Evolutionary conservation across 2,113 vertebrate species (phyloP).

Genomic region (Cromileptes altivelis): DNA sequence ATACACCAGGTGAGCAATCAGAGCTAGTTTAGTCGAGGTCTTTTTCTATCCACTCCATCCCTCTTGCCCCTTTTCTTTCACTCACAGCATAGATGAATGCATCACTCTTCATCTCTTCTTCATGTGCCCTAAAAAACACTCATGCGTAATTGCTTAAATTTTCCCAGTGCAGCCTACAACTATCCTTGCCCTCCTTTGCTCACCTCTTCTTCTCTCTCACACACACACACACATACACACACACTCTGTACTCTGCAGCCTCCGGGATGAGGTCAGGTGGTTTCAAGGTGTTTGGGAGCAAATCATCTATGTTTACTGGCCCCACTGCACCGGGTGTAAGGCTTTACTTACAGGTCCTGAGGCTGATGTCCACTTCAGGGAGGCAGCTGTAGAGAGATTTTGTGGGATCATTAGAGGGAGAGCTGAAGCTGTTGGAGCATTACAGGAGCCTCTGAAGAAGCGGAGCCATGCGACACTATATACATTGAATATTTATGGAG

Average conservation of each 20-base stretch:
- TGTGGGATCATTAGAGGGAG: conserved; percentile 51
- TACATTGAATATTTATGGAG: conserved; percentile 7
- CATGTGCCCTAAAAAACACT: conserved; percentile 2
- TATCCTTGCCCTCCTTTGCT: conserved; percentile 28
- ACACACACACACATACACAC: background rate
- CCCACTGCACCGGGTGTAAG: conserved; percentile 30
- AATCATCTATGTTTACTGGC: conserved; percentile 68
- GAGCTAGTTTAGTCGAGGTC: conserved; percentile 10
- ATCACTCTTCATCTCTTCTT: background rate
- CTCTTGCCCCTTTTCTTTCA: background rate
- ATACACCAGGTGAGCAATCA: conserved; percentile 35
- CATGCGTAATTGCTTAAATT: conserved; percentile 8
- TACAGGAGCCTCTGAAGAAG: conserved; percentile 43
- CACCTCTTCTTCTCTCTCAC: background rate
- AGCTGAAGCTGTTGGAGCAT: conserved; percentile 31
- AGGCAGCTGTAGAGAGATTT: conserved; percentile 62
- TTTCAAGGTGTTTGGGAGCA: conserved; percentile 66
- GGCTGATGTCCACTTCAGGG: conserved; percentile 55
- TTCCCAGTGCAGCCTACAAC: conserved; percentile 13
- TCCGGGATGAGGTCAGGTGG: conserved; percentile 36
- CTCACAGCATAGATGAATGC: background rate
- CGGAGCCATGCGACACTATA: background rate
- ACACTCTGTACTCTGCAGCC: conserved; percentile 5
- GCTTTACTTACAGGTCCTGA: conserved; percentile 58
- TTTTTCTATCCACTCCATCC: background rate